Evolutionary conservation across 1,140 invertebrate genomes (phyloP).

Genomic region (Campoletis sonorensis): DNA sequence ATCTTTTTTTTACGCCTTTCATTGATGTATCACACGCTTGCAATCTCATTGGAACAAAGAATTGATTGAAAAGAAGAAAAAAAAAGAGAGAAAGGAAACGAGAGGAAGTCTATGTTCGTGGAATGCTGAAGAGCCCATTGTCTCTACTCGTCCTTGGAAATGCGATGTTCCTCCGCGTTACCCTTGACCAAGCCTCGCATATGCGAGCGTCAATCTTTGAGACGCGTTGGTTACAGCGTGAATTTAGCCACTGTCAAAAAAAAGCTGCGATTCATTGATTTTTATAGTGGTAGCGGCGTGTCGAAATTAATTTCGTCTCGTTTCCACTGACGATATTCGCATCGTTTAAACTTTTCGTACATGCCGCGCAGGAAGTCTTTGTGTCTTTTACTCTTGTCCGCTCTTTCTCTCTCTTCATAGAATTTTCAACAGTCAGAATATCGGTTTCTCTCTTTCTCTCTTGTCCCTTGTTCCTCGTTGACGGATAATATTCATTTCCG

Average conservation of each 20-base stretch:
- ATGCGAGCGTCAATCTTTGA: background rate
- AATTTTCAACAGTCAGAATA: slow-evolving; percentile 18
- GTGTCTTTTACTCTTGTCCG: slow-evolving; percentile 27
- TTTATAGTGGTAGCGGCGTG: background rate
- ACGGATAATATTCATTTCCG: slow-evolving; percentile 66
- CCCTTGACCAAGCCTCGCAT: slow-evolving; percentile 26
- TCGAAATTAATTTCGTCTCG: background rate
- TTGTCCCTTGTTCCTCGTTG: slow-evolving; percentile 54
- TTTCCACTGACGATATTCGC: background rate
- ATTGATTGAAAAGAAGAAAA: too few relatives aligned
- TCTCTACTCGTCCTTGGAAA: slow-evolving; percentile 41
- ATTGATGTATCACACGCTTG: too few relatives aligned
- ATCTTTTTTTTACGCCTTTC: too few relatives aligned
- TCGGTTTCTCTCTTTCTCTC: background rate
- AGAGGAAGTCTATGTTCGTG: slow-evolving; percentile 36
- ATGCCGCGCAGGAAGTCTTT: slow-evolving; percentile 46
- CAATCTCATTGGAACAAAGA: too few relatives aligned
- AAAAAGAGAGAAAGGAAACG: slow-evolving; percentile 30
- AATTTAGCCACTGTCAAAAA: slow-evolving; percentile 20
- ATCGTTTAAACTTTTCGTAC: background rate
- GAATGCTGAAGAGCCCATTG: slow-evolving; percentile 45
- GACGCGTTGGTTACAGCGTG: background rate
- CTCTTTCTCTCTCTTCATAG: slow-evolving; percentile 2
- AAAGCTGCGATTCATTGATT: slow-evolving; percentile 1
- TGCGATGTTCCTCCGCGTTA: slow-evolving; percentile 32